A percentile compares a stretch with the other conserved stretches of the same genome.
Conservation (phyloP, 2,797 vertebrate species). For the Antennarius maculatus region DNA sequence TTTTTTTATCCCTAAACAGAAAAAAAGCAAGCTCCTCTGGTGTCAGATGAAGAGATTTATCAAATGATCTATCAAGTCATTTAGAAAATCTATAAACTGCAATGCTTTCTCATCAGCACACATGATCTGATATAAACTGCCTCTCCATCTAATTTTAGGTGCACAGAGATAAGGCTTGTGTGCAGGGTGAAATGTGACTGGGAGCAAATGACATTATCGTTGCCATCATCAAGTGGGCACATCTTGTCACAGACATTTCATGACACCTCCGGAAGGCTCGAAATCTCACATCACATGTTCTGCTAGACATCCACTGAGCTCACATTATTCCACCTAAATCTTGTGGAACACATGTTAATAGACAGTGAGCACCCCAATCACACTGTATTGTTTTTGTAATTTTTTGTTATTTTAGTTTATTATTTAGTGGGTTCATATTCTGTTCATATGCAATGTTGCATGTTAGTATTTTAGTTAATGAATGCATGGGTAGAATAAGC, state of each 20-base stretch:
- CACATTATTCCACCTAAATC: constrained; percentile 24
- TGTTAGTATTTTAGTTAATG: no score
- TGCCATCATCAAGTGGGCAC: constrained; percentile 47
- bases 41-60: constrained; percentile 35
- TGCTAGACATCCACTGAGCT: constrained; percentile 15
- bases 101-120: constrained; percentile 25
- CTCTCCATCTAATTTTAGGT: constrained; percentile 14
- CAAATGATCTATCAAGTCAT: constrained; percentile 31
- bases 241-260: constrained; percentile 34
- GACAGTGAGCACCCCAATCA: no score
- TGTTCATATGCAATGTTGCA: no score
- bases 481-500: no score
- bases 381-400: no score
- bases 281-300: constrained; percentile 12
- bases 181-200: constrained; percentile 18
- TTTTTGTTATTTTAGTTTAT: no score
- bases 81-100: constrained; percentile 23
- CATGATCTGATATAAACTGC: constrained; percentile 18
- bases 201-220: constrained; percentile 30
- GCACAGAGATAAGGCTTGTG: not conserved
- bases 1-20: not conserved
- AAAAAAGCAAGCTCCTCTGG: not conserved
- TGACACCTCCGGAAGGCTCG: constrained; percentile 26
- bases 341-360: no score
- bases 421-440: no score